Evolutionary conservation across 2,797 vertebrate genomes (phyloP), one percentile per base, ranked within the genome.

Genomic region (Eulemur mongoz): DNA sequence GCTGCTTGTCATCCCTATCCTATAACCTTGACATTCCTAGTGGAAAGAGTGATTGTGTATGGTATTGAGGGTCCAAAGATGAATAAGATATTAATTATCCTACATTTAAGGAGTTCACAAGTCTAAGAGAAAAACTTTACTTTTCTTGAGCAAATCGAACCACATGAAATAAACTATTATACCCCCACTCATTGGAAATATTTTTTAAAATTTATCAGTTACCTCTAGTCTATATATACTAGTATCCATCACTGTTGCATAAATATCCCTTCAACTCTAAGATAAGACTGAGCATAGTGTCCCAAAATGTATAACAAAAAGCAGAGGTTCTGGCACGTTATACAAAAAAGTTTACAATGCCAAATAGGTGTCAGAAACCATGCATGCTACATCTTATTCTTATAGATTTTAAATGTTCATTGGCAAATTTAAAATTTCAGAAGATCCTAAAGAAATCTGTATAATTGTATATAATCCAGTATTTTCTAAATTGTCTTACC

Each of bases 191-290:
- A 81, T 70, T 76, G 75, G 11, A 89, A 83, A 73, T 72, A 40
- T 20, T 89, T 96, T 96, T 59, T 5, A 9, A 54, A 80, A 84
- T 57, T 10, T 59, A 84, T 57, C 59, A 30, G 59, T 87, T 40
- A 48, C 85, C 12, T 75, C 30, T 73, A 76, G 10, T 89, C 52
- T 95, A 14, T 85, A 30, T 95, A 14, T 85, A 30, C 13, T 61
- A 40, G 54, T 61, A 89, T 25, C 32, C n/a, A 40, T 79, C 20
- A 85, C 9, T 50, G 30, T 83, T 93, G 18, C 5, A 83, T 54
- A 93, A 94, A 84, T 79, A 94, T 59, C 25, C 48, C 59, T 93
- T 93, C 32, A 15, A 69, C 18, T 65, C 27, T 78, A 83, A 91
- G 12, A 83, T 40, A 76, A 69, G n/a, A 93, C 18, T 52, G 18